Evolutionary conservation across 2,113 vertebrate genomes (phyloP).

Genomic region (Baryphthengus martii): DNA sequence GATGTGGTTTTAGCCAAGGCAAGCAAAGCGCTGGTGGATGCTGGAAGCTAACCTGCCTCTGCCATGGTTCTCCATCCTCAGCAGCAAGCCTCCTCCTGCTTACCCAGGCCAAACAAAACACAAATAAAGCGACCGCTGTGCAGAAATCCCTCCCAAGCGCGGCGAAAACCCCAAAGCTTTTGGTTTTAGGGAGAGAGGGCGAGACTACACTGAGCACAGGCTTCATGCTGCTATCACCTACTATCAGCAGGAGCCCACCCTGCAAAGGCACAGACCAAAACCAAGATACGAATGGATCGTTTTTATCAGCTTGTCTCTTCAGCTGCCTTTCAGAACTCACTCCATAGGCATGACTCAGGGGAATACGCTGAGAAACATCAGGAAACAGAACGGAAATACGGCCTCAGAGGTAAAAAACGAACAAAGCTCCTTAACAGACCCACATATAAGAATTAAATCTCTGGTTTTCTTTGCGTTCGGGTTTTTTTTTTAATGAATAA

Average conservation of each 20-base stretch:
- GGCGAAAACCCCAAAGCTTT: background rate
- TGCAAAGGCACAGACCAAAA: background rate
- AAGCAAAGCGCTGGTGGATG: background rate
- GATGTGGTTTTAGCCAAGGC: background rate
- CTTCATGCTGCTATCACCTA: background rate
- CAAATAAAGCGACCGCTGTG: background rate
- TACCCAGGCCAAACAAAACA: background rate
- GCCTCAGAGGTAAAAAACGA: background rate
- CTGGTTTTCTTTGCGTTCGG: too few species aligned
- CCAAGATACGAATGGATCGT: fast-evolving
- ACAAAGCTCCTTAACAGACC: background rate
- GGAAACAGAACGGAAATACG: background rate
- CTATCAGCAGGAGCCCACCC: background rate
- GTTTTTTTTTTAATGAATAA: background rate
- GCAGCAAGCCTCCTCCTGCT: background rate
- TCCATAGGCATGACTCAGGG: background rate
- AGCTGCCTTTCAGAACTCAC: background rate
- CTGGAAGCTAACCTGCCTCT: background rate
- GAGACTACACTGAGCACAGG: too few species aligned
- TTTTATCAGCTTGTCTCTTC: background rate
- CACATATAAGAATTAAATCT: background rate
- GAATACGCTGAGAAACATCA: background rate
- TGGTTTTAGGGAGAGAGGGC: background rate
- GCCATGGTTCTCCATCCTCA: background rate
- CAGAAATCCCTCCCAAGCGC: background rate